Conservation (phyloP, 1,140 invertebrate genomes). For the Trichomalopsis sarcophagae region DNA sequence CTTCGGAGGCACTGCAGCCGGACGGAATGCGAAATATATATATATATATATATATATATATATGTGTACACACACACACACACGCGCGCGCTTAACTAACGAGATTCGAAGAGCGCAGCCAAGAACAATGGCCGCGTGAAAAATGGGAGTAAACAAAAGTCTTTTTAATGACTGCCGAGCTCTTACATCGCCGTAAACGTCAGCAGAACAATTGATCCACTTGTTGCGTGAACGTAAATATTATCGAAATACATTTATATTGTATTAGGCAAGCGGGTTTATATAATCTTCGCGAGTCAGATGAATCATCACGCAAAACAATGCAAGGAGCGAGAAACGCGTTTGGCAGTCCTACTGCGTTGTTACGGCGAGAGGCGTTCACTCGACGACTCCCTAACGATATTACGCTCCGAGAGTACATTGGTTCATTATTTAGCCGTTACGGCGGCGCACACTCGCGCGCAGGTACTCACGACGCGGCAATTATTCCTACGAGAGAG, state of each 20-base stretch:
- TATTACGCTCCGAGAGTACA: not conserved
- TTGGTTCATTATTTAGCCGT: not conserved
- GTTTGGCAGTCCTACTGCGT: not conserved
- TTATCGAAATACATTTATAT: not conserved
- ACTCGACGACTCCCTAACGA: not conserved
- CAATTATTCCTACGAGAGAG: not conserved
- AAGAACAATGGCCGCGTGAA: not conserved
- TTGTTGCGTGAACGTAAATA: not conserved
- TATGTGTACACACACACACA: too few relatives aligned
- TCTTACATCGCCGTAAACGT: not conserved
- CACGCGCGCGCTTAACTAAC: too few relatives aligned
- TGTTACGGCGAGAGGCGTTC: not conserved
- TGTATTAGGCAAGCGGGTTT: not conserved
- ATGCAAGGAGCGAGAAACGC: not conserved
- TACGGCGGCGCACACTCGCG: not conserved
- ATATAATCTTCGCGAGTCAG: not conserved
- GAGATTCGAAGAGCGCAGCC: not conserved
- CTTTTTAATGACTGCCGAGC: not conserved
- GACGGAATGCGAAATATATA: not conserved
- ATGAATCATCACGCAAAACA: not conserved
- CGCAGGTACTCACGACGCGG: slow-evolving; percentile 44
- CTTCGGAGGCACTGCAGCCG: not conserved
- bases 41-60: too few relatives aligned
- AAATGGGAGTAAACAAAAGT: slow-evolving; percentile 8
- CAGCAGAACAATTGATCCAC: not conserved